Evolutionary conservation across 1,140 invertebrate genomes (phyloP).

Genomic region (Ostrea denselamellosa): DNA sequence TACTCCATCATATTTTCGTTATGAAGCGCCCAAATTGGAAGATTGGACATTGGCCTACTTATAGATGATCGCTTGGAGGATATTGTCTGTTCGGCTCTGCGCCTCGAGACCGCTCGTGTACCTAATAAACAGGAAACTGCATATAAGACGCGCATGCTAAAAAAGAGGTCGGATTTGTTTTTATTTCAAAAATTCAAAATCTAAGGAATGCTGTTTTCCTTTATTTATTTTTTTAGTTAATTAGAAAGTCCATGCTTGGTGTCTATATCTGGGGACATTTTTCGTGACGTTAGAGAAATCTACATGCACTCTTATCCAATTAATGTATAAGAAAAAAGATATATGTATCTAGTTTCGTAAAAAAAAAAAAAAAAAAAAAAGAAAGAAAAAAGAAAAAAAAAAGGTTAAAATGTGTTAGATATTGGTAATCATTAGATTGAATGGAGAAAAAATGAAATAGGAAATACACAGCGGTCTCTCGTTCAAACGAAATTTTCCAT

Average conservation of each 20-base stretch:
- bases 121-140: slow-evolving; percentile 37
- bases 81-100: slow-evolving; percentile 28
- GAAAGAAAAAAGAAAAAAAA: background rate
- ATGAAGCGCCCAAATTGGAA: slow-evolving; percentile 4
- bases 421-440: no score
- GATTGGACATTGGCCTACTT: slow-evolving; percentile 13
- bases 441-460: background rate
- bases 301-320: slow-evolving; percentile 1
- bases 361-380: background rate
- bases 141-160: slow-evolving; percentile 26
- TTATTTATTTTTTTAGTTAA: background rate
- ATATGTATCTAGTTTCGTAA: background rate
- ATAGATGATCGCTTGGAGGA: slow-evolving; percentile 21
- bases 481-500: slow-evolving; percentile 5
- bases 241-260: slow-evolving; percentile 10
- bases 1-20: slow-evolving; percentile 38
- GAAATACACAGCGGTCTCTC: slow-evolving; percentile 10
- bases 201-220: background rate
- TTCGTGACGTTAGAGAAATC: background rate
- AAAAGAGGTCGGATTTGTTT: background rate
- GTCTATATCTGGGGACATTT: background rate
- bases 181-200: background rate
- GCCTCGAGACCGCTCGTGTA: slow-evolving; percentile 35
- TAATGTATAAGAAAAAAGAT: background rate
- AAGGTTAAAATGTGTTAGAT: no score